These are phyloP conservation scores for Orchestes rusci DNA, from an alignment of 2,888 invertebrate species.

Conservation along the genomic window DNA sequence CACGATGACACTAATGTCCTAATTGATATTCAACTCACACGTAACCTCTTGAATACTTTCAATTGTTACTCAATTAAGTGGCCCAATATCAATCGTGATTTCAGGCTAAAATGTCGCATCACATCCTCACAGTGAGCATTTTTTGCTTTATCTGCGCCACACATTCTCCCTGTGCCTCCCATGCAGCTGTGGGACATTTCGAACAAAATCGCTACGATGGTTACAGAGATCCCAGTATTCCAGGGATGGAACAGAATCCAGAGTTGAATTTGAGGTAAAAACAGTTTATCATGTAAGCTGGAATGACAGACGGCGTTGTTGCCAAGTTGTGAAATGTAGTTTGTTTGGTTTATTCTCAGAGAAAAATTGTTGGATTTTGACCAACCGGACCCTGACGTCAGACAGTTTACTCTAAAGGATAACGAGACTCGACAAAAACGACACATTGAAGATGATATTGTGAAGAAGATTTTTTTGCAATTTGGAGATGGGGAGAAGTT, in stretches of 20 bases:
- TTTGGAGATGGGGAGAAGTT: constrained; percentile 59
- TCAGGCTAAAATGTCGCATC: constrained; percentile 57
- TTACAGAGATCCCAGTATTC: constrained; percentile 28
- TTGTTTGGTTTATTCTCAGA: constrained; percentile 14
- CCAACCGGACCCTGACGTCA: constrained; percentile 24
- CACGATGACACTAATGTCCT: no score
- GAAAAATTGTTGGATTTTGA: constrained; percentile 27
- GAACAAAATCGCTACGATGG: constrained; percentile 29
- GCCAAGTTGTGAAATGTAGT: no score
- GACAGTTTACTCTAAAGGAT: no score
- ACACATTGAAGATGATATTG: no score
- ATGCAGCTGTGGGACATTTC: constrained; percentile 43
- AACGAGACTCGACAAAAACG: no score
- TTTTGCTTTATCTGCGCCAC: constrained; percentile 75
- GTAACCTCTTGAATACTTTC: no score
- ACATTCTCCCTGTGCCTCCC: constrained; percentile 68
- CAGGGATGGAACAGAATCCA: constrained; percentile 16
- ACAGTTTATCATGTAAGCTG: not conserved
- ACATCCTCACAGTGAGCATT: constrained; percentile 73
- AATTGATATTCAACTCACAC: no score
- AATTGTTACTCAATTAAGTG: no score
- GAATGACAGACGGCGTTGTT: no score
- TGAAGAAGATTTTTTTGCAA: constrained; percentile 59
- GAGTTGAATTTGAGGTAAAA: constrained; percentile 15
- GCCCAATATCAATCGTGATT: no score